Conservation (phyloP, 2,797 vertebrate species). For the Acrossocheilus wenchowensis region DNA sequence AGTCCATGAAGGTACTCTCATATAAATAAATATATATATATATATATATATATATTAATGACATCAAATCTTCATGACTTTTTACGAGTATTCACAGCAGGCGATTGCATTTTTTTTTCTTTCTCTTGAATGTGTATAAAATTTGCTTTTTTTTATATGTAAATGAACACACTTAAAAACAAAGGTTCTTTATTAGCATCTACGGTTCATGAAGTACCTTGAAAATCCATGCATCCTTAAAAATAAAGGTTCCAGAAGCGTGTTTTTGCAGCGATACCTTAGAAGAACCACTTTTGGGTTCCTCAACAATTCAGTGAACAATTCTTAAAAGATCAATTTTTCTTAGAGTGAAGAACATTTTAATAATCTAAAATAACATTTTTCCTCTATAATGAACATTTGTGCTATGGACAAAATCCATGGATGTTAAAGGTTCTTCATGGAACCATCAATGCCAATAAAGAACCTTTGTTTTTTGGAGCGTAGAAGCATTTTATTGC, state of each 20-base stretch:
- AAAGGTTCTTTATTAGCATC: neutral
- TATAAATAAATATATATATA: neutral
- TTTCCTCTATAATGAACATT: neutral
- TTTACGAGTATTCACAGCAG: neutral
- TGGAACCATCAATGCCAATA: neutral
- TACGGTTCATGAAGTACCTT: neutral
- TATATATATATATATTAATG: neutral
- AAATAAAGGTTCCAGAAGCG: neutral
- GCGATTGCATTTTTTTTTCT: neutral
- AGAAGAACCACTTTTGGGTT: neutral
- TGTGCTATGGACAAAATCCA: neutral
- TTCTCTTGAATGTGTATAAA: neutral
- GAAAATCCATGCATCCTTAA: neutral
- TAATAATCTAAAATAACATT: neutral
- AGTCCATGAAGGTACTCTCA: neutral
- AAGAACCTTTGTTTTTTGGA: neutral
- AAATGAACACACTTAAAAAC: too few relatives aligned
- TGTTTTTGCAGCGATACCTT: neutral
- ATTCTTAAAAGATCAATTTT: neutral
- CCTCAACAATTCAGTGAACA: neutral
- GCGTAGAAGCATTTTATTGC: neutral
- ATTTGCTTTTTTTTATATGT: neutral
- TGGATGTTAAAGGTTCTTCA: neutral
- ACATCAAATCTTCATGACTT: conserved; percentile 5
- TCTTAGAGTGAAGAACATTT: neutral